Conservation (phyloP, 2,888 invertebrate genomes). For the Andrena marginata region DNA sequence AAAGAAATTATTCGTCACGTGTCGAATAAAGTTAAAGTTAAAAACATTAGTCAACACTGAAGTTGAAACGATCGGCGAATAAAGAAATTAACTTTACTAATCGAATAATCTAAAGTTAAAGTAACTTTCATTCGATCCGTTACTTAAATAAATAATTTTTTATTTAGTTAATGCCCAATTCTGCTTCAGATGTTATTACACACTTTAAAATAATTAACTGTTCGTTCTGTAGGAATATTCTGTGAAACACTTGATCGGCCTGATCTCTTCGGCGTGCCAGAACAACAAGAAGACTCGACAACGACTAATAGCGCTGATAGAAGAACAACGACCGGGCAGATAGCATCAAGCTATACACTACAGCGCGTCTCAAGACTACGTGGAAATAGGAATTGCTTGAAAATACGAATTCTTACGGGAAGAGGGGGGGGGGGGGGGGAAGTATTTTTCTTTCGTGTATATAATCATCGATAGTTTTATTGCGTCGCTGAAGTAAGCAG, state of each 20-base stretch:
- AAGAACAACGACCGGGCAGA: slow-evolving; percentile 85
- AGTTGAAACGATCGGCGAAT: no score
- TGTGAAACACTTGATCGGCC: slow-evolving; percentile 92
- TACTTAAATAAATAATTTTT: no score
- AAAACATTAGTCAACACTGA: no score
- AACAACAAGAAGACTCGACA: slow-evolving; percentile 95
- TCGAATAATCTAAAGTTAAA: neutral
- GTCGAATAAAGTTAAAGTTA: no score
- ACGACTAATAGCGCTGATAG: slow-evolving; percentile 90
- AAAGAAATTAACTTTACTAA: no score
- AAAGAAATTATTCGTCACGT: no score
- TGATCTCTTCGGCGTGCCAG: slow-evolving; percentile 94
- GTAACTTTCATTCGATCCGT: no score
- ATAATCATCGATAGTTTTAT: slow-evolving; percentile 20
- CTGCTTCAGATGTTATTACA: neutral
- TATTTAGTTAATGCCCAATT: no score
- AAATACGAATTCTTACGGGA: neutral
- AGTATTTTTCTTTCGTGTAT: slow-evolving; percentile 22
- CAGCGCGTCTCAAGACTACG: slow-evolving; percentile 58
- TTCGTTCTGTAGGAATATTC: slow-evolving; percentile 91
- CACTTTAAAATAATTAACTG: neutral
- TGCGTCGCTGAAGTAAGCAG: slow-evolving; percentile 14
- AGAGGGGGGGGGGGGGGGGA: neutral
- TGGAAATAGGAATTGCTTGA: slow-evolving; percentile 65
- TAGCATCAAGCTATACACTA: slow-evolving; percentile 76